phyloP scores from a whole-genome alignment of 2,797 vertebrate genomes.

The Diplodus sargus region DNA sequence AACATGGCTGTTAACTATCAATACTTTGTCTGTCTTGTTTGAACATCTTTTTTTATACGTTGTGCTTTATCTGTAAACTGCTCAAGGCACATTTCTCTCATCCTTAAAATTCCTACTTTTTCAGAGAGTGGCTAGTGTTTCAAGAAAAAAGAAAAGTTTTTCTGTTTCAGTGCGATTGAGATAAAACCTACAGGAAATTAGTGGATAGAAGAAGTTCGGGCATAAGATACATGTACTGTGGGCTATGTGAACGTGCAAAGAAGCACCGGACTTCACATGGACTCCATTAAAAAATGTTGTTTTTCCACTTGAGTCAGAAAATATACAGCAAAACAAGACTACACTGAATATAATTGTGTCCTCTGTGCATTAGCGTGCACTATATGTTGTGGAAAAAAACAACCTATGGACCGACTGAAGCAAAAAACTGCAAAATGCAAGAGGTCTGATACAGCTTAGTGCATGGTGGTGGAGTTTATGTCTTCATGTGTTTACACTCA shows the following conservation, averaged over 20 bases:
- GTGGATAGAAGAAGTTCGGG: neutral
- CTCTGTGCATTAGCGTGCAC: slow-evolving; percentile 31
- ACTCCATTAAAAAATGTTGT: slow-evolving; percentile 20
- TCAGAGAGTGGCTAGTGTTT: neutral
- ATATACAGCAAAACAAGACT: neutral
- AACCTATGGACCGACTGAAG: slow-evolving; percentile 10
- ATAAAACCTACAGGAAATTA: neutral
- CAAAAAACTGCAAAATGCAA: slow-evolving; percentile 30
- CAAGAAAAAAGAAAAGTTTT: neutral
- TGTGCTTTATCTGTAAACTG: too few relatives aligned
- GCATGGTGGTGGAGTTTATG: slow-evolving; percentile 39
- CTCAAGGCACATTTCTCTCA: neutral
- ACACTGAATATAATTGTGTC: slow-evolving; percentile 49
- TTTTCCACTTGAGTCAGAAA: slow-evolving; percentile 1
- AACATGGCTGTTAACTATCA: neutral
- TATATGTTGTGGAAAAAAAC: slow-evolving; percentile 15
- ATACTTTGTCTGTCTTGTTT: neutral
- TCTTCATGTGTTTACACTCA: slow-evolving; percentile 51
- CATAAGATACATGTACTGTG: neutral
- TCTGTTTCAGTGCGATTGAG: neutral
- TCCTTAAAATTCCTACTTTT: neutral
- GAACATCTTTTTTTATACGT: neutral
- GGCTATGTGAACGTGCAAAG: slow-evolving; percentile 13
- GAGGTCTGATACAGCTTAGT: slow-evolving; percentile 25
- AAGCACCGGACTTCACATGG: slow-evolving; percentile 7